These are phyloP conservation scores for Todus mexicanus DNA, from an alignment of 2,797 vertebrate species.

Conservation along the genomic window DNA sequence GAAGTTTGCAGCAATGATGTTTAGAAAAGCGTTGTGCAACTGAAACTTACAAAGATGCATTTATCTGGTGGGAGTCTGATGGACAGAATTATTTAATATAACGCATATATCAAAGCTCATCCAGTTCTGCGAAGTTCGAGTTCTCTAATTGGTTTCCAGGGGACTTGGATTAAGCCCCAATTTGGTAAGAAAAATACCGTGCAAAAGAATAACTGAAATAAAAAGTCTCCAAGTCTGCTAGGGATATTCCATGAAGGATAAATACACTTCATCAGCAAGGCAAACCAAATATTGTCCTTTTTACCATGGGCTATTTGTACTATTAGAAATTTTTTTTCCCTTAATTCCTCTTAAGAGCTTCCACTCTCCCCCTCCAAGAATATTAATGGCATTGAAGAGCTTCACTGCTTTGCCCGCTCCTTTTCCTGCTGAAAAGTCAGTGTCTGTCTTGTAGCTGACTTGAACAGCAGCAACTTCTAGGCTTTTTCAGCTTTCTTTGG, in stretches of 20 bases:
- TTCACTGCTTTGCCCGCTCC: background rate
- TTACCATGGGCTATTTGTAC: background rate
- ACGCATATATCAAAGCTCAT: conserved; percentile 7
- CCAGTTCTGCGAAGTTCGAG: background rate
- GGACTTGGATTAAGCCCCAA: background rate
- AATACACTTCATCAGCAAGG: background rate
- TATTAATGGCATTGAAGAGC: background rate
- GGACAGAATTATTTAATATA: conserved; percentile 4
- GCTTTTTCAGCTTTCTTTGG: background rate
- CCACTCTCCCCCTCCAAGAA: background rate
- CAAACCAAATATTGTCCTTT: conserved; percentile 21
- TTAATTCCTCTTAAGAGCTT: background rate
- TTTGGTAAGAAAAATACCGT: background rate
- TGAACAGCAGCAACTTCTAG: background rate
- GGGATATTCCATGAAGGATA: background rate
- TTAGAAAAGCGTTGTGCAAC: background rate
- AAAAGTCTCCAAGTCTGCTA: background rate
- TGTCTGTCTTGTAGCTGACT: background rate
- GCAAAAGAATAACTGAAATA: background rate
- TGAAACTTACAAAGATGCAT: background rate
- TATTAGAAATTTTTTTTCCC: background rate
- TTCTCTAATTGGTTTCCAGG: conserved; percentile 42
- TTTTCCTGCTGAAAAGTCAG: background rate
- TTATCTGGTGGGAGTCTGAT: background rate
- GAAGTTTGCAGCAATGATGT: background rate